A percentile compares a stretch with the other conserved stretches of the same genome.
phyloP scores from a whole-genome alignment of 23 tunicate species.

The Botrylloides violaceus region DNA sequence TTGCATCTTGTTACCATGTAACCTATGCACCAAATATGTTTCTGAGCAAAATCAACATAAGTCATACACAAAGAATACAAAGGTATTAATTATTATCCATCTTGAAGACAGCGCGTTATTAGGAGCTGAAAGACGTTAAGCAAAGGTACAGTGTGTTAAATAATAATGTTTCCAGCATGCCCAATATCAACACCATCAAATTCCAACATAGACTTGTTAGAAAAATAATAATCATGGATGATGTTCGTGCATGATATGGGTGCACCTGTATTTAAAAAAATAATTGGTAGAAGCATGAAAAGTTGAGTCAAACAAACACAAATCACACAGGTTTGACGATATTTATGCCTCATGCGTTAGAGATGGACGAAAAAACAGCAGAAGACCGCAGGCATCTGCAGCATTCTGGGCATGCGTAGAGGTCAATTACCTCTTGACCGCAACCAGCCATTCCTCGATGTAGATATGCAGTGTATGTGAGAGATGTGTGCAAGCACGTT shows the following conservation, averaged over 20 bases:
- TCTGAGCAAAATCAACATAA: too few species aligned
- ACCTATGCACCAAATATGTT: too few species aligned
- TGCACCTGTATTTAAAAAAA: too few species aligned
- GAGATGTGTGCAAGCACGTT: not conserved
- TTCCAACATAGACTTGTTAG: not conserved
- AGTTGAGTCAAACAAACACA: too few species aligned
- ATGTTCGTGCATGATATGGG: not conserved
- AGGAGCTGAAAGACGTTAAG: too few species aligned
- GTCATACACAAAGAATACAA: too few species aligned
- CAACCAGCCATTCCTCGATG: not conserved
- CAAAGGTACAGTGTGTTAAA: too few species aligned
- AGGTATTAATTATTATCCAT: too few species aligned
- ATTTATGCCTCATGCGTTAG: not conserved
- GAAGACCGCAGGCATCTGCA: conserved; percentile 17
- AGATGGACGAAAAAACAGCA: not conserved
- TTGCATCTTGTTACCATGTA: too few species aligned
- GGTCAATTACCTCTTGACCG: conserved; percentile 1
- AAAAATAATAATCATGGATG: not conserved
- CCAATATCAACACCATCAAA: not conserved
- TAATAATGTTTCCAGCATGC: not conserved
- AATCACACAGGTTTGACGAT: not conserved
- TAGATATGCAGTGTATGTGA: not conserved
- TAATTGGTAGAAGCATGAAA: too few species aligned
- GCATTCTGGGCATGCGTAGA: conserved; percentile 11
- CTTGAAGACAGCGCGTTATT: too few species aligned